phyloP scores from a whole-genome alignment of 1,140 invertebrate species.

The Drosophila azteca region DNA sequence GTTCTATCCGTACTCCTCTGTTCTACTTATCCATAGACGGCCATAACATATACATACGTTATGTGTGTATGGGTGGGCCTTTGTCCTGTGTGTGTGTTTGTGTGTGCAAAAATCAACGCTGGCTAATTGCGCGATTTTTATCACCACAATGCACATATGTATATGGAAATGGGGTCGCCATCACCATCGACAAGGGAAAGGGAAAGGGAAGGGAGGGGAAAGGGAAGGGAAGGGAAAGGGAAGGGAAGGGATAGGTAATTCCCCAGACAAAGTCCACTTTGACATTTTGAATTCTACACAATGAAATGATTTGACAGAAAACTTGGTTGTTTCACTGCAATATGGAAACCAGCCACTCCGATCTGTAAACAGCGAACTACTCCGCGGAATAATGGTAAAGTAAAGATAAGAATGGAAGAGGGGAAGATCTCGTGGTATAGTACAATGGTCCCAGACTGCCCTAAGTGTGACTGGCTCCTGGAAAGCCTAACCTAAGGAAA shows the following conservation, averaged over 20 bases:
- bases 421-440: too few relatives aligned
- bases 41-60: not conserved
- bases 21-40: slow-evolving; percentile 43
- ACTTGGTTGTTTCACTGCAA: too few relatives aligned
- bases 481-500: too few relatives aligned
- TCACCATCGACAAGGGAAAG: slow-evolving; percentile 16
- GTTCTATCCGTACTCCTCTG: slow-evolving; percentile 2
- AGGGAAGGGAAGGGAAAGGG: slow-evolving; percentile 22
- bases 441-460: too few relatives aligned
- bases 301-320: too few relatives aligned
- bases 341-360: too few relatives aligned
- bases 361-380: too few relatives aligned
- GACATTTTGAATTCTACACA: too few relatives aligned
- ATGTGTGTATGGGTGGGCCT: slow-evolving; percentile 14
- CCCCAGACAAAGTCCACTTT: not conserved
- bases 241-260: slow-evolving; percentile 9
- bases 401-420: too few relatives aligned
- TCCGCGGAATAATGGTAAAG: too few relatives aligned
- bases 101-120: slow-evolving; percentile 72
- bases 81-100: slow-evolving; percentile 43
- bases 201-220: slow-evolving; percentile 21
- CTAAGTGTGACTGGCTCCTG: too few relatives aligned
- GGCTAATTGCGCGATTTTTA: slow-evolving; percentile 79
- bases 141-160: slow-evolving; percentile 23
- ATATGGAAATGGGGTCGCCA: slow-evolving; percentile 56